These are phyloP conservation scores for Eucidaris tribuloides DNA, from an alignment of 35 echinoderm and acorn worm genomes.

Conservation along the genomic window DNA sequence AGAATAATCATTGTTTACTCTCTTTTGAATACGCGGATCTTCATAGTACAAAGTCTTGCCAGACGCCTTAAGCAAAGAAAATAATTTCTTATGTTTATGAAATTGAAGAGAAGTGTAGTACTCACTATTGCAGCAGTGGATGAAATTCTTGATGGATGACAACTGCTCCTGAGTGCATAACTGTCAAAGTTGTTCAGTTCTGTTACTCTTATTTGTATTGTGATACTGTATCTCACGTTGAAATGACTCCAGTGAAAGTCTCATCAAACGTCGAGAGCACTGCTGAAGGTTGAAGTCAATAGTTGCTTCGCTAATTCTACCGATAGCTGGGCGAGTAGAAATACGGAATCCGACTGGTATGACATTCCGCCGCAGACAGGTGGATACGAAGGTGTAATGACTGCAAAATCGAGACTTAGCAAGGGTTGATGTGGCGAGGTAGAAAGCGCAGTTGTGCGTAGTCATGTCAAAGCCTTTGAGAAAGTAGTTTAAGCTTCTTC, in stretches of 20 bases:
- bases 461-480: background rate
- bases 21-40: background rate
- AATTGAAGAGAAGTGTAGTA: background rate
- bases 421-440: background rate
- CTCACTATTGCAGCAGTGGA: background rate
- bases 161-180: background rate
- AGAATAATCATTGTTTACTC: background rate
- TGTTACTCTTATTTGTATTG: background rate
- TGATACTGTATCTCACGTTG: background rate
- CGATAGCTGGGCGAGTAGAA: background rate
- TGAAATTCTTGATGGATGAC: background rate
- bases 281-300: no score
- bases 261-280: background rate
- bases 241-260: background rate
- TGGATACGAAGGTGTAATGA: background rate
- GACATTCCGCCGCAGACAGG: no score
- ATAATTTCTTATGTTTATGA: background rate
- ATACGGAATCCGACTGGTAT: background rate
- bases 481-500: background rate
- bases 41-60: background rate
- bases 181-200: background rate
- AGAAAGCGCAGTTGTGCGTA: background rate
- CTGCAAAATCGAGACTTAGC: background rate
- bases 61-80: no score
- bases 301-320: no score